Conservation (phyloP, 30 jellyfish, hydroid and myxozoan genomes). For the Cassiopea andromeda region DNA sequence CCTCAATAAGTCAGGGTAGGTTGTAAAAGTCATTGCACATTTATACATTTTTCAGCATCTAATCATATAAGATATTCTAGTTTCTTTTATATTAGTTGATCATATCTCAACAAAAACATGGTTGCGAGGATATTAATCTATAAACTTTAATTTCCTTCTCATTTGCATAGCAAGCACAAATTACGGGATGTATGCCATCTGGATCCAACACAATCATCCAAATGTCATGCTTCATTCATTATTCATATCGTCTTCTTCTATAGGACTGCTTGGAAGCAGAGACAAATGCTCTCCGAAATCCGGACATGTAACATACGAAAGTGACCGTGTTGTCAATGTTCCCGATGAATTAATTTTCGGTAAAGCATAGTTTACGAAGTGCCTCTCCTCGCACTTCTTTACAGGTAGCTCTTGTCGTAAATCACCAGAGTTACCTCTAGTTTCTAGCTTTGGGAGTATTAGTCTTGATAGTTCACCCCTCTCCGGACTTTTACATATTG, state of each 20-base stretch:
- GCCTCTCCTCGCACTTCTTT: neutral
- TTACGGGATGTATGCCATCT: no score
- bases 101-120: no score
- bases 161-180: no score
- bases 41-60: no score
- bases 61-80: no score
- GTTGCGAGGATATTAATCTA: no score
- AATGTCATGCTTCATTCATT: neutral
- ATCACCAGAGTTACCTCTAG: neutral
- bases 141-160: no score
- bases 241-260: neutral
- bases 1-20: no score
- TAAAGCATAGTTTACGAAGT: neutral
- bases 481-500: neutral
- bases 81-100: no score
- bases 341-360: neutral
- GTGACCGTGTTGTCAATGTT: neutral
- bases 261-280: neutral
- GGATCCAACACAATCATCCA: neutral
- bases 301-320: neutral
- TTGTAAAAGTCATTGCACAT: no score
- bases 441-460: neutral
- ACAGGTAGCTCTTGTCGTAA: neutral
- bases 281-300: neutral
- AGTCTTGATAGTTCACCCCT: neutral